A percentile compares a stretch with the other conserved stretches of the same genome.
phyloP scores from a whole-genome alignment of 1,140 invertebrate genomes.

The Apis cerana region DNA sequence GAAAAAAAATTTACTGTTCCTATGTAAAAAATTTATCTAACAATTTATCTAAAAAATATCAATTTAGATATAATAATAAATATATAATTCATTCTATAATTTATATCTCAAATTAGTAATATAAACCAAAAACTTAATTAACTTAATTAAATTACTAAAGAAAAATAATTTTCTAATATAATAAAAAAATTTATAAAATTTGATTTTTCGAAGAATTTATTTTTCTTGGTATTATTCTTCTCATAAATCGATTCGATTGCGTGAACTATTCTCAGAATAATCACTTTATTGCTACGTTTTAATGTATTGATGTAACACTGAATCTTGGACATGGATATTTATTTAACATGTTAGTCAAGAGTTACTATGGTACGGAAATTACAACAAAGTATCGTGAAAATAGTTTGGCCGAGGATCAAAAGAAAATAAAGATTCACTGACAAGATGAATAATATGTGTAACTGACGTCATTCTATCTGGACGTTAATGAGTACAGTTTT shows the following conservation, averaged over 20 bases:
- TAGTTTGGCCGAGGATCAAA: conserved; percentile 31
- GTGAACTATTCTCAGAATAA: not conserved
- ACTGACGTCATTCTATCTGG: conserved; percentile 44
- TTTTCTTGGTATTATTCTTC: not conserved
- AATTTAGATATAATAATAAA: too few relatives aligned
- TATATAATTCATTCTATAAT: too few relatives aligned
- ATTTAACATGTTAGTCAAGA: not conserved
- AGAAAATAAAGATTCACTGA: conserved; percentile 52
- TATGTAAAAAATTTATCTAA: too few relatives aligned
- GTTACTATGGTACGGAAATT: conserved; percentile 12
- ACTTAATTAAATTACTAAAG: too few relatives aligned
- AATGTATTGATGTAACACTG: not conserved
- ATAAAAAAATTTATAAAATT: too few relatives aligned
- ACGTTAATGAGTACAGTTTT: conserved; percentile 43
- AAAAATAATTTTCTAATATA: too few relatives aligned
- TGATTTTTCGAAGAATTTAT: too few relatives aligned
- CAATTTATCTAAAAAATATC: too few relatives aligned
- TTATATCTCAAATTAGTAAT: too few relatives aligned
- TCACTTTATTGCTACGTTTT: not conserved
- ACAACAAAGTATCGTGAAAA: conserved; percentile 17
- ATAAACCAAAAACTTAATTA: too few relatives aligned
- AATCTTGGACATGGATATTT: not conserved
- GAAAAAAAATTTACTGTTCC: too few relatives aligned
- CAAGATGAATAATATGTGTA: conserved; percentile 56
- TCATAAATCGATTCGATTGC: not conserved